phyloP scores from a whole-genome alignment of 2,888 invertebrate species.

The Andrena trimmerana region DNA sequence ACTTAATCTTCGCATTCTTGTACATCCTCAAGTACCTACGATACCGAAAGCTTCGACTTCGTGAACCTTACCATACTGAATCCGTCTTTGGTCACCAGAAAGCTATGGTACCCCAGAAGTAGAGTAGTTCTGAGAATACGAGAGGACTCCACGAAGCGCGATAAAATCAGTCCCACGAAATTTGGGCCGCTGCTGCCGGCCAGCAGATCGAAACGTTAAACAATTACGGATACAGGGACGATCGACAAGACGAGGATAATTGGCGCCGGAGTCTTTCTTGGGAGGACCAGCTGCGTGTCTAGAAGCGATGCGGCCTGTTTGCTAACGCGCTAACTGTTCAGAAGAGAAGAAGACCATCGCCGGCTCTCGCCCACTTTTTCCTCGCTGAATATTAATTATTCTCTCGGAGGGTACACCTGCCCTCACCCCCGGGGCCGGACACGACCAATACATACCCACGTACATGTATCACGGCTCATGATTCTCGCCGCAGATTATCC shows the following conservation, averaged over 20 bases:
- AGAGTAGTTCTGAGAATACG: not conserved
- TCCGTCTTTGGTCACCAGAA: not conserved
- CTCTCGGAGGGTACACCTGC: conserved; percentile 77
- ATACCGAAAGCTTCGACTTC: no score
- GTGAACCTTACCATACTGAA: not conserved
- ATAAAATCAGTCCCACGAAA: conserved; percentile 45
- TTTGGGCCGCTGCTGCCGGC: conserved; percentile 8
- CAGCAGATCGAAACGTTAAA: conserved; percentile 49
- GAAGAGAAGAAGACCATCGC: conserved; percentile 65
- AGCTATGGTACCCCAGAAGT: not conserved
- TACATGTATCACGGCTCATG: conserved; percentile 65
- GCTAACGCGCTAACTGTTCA: conserved; percentile 78
- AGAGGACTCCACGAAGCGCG: not conserved
- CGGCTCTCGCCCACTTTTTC: conserved; percentile 69
- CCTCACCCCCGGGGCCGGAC: conserved; percentile 63
- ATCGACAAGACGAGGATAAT: conserved; percentile 59
- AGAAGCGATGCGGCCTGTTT: conserved; percentile 60
- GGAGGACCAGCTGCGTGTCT: conserved; percentile 68
- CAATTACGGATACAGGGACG: conserved; percentile 55
- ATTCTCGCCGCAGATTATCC: conserved; percentile 69
- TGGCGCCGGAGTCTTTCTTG: conserved; percentile 45
- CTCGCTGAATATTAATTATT: conserved; percentile 82
- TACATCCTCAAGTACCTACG: no score
- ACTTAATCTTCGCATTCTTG: no score
- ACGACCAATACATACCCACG: conserved; percentile 51